phyloP scores from a whole-genome alignment of 2,797 vertebrate genomes.

The Serranus cabrilla region DNA sequence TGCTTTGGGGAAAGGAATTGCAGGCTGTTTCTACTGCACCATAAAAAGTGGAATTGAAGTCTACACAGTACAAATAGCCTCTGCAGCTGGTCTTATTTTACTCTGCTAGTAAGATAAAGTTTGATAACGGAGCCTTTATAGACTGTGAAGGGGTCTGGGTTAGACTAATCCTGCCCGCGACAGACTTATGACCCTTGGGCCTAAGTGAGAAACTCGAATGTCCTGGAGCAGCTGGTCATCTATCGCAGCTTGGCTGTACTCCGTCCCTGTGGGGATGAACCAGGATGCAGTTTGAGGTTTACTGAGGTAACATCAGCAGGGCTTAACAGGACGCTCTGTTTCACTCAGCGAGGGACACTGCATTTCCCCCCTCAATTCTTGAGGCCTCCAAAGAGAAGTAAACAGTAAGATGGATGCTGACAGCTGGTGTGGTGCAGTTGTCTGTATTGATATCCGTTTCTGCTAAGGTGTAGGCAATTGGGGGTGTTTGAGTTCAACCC shows the following conservation, averaged over 20 bases:
- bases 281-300: slow-evolving; percentile 46
- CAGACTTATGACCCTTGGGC: slow-evolving; percentile 67
- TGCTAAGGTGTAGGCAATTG: slow-evolving; percentile 40
- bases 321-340: slow-evolving; percentile 57
- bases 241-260: slow-evolving; percentile 44
- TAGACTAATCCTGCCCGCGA: slow-evolving; percentile 63
- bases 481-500: slow-evolving; percentile 36
- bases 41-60: slow-evolving; percentile 66
- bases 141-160: slow-evolving; percentile 61
- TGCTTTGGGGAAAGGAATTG: slow-evolving; percentile 38
- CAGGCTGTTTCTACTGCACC: slow-evolving; percentile 45
- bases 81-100: slow-evolving; percentile 60
- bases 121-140: slow-evolving; percentile 68
- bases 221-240: slow-evolving; percentile 65
- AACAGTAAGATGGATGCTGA: slow-evolving; percentile 70
- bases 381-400: slow-evolving; percentile 60
- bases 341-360: slow-evolving; percentile 47
- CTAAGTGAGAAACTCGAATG: slow-evolving; percentile 51
- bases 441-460: slow-evolving; percentile 57
- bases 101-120: slow-evolving; percentile 64
- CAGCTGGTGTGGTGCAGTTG: slow-evolving; percentile 60
- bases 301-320: slow-evolving; percentile 56
- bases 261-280: slow-evolving; percentile 44
- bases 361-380: slow-evolving; percentile 44
- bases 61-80: slow-evolving; percentile 56